Conservation (phyloP, 1,140 invertebrate species). For the Bombus polaris region DNA sequence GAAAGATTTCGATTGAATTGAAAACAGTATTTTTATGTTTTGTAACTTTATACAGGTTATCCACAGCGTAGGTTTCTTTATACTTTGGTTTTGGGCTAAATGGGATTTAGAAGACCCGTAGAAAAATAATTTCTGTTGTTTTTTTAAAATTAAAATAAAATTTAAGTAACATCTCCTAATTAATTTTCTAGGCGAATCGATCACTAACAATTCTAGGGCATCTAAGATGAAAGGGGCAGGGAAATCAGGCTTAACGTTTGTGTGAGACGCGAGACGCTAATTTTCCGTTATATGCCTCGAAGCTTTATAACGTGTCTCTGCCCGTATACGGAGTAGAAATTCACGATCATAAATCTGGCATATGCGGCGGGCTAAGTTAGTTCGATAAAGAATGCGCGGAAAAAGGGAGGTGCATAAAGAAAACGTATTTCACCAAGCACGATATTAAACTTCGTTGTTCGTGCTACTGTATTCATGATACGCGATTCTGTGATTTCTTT, state of each 20-base stretch:
- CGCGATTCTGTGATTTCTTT: neutral
- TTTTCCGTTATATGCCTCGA: neutral
- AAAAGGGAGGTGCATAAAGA: neutral
- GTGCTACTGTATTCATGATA: neutral
- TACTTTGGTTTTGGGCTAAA: no score
- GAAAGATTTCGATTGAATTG: no score
- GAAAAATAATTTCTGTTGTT: neutral
- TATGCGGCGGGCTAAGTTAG: neutral
- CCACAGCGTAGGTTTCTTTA: no score
- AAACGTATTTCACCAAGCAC: neutral
- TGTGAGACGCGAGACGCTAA: neutral
- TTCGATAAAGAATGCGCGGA: neutral
- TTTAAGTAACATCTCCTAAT: neutral
- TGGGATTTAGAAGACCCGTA: neutral
- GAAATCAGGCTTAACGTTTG: neutral
- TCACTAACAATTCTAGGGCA: no score
- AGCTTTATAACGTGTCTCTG: neutral
- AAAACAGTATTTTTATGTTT: neutral
- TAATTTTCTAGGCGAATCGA: neutral
- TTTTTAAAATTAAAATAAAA: neutral
- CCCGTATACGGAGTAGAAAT: neutral
- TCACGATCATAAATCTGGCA: slow-evolving; percentile 24
- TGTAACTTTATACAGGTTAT: neutral
- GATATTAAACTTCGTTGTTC: slow-evolving; percentile 16
- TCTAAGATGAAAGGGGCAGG: neutral